Percentiles rank a stretch among this genome's conserved stretches.
Conservation (phyloP, 2,113 vertebrate species). For the Malurus melanocephalus region DNA sequence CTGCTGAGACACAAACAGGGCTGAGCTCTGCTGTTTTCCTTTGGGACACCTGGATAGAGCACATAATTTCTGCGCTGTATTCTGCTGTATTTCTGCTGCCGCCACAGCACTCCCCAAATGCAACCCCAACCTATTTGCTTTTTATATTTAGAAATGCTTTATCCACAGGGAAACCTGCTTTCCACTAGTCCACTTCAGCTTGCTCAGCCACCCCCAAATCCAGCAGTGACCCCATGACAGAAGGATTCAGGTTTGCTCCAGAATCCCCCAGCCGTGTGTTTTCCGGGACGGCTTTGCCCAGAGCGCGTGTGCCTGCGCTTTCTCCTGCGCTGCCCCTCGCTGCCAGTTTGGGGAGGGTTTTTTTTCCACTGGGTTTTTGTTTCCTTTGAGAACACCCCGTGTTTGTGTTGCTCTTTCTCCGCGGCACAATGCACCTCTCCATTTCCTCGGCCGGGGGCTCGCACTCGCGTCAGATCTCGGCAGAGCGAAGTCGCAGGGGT, state of each 20-base stretch:
- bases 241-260: background rate
- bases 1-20: background rate
- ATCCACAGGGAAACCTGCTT: background rate
- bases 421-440: constrained; percentile 73
- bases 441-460: constrained; percentile 72
- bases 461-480: constrained; percentile 65
- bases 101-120: background rate
- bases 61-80: fast-evolving
- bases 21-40: background rate
- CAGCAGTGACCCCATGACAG: background rate
- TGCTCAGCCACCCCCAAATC: background rate
- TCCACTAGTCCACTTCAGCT: background rate
- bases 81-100: background rate
- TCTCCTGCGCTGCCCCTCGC: background rate
- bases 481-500: constrained; percentile 71
- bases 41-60: background rate
- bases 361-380: constrained; percentile 42
- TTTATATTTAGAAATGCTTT: background rate
- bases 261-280: fast-evolving
- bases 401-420: constrained; percentile 76
- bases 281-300: fast-evolving
- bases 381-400: constrained; percentile 74
- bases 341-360: background rate
- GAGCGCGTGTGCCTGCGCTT: background rate
- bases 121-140: background rate